Evolutionary conservation across 2,888 invertebrate species (phyloP), one percentile per base, ranked within the genome.

Genomic region (Morinoia aosen): DNA sequence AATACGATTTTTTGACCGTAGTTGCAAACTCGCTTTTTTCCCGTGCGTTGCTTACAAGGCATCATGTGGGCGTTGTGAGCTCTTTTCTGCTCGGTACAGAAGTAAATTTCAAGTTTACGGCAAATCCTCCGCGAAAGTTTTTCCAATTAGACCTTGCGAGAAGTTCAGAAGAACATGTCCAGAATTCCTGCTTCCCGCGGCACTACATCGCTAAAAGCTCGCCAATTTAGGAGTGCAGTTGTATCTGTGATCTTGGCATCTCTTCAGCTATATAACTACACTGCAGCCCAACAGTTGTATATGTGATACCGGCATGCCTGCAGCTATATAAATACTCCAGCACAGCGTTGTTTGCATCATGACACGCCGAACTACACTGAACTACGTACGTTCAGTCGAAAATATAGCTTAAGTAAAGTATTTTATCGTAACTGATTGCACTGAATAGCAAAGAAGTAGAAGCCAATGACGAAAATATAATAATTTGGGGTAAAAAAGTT

Each of bases 101-200:
- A 76, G 76, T 25, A 76, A 76, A 76, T 76, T 76, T 76, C 16
- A 76, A 76, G 25, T 76, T 76, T 76, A 76, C 76, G 76, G 25
- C 76, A 76, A 76, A 76, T 76, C 76, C 76, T 25, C 16, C 16
- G 48, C n/a, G 57, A 48, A 57, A 93, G 93, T 93, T 90, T 93
- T 93, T 93, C 48, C 93, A 93, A 93, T 93, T 93, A 93, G 93
- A 93, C 93, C 57, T 48, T 25, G 58, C 33, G 12, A 39, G 93
- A 93, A 93, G 93, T 93, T 93, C 33, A 19, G 16, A 19, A 90
- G 90, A 48, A 93, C 93, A 93, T 93, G 93, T 57, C 93, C 33
- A 33, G 93, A 93, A 93, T 56, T 57, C 12, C 7, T 90, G 90
- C 14, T 90, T 90, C 39, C 48, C 40, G 40, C 76, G 76, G 33